Base-by-base conservation (phyloP, 1,140 invertebrate species). In the Aphaenogaster ashmeadi region DNA sequence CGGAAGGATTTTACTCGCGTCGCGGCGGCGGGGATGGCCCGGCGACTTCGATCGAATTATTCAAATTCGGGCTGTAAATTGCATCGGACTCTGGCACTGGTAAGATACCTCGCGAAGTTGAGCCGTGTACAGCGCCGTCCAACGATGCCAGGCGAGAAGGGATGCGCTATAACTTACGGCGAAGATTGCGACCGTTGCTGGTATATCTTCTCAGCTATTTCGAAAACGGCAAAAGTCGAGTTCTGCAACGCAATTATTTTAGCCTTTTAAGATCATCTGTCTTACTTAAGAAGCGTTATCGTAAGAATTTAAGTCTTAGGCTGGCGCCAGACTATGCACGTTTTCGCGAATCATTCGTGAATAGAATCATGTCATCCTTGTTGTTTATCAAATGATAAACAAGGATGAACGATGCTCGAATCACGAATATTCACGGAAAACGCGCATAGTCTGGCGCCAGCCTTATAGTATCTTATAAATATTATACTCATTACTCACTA, bases 41-140 rank as follows among this genome's bases (percentile, higher is more conserved):
- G 27, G 52, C 80, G 41, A 84, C 80, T 84, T 60, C 80, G 80
- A 84, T 84, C 80, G 80, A 84, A 84, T 84, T 84, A 84, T 84
- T 84, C 80, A 87, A 87, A 64, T 80, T 69, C 44, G n/a, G 41
- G 78, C 50, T 87, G 85, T 69, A 81, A 87, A 87, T 69, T 80
- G 77, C 85, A 83, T 87, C 64, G 77, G 62, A 71, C 79, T 87
- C 75, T 27, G 62, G 52, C 80, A 36, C 69, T 58, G n/a, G 80
- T 74, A 75, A 84, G 80, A 84, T 84, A 84, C 54, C 69, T 84
- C 69, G 80, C 69, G 69, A 75, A 84, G 75, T 74, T 74, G 80
- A 74, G 80, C 69, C 54, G 56, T 62, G 69, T 84, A 84, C 80
- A 84, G 80, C 38, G n/a, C 33, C n/a, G 41, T 84, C 58, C 80